phyloP scores from a whole-genome alignment of 2,797 vertebrate species.

The Sternarchorhynchus goeldii region DNA sequence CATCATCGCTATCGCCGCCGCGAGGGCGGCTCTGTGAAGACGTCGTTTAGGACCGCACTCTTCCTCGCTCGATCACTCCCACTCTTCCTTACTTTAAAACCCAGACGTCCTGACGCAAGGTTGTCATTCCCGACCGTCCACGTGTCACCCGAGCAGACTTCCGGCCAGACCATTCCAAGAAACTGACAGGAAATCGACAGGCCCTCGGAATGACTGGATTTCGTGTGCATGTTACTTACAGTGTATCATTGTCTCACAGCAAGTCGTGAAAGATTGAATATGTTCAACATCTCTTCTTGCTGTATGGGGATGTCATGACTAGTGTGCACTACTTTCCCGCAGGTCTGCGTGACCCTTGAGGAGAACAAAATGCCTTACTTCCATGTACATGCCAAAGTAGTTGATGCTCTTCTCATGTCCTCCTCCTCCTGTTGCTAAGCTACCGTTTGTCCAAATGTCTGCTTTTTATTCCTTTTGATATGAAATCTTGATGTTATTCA shows the following conservation, averaged over 20 bases:
- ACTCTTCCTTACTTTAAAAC: conserved; percentile 36
- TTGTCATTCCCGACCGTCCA: conserved; percentile 40
- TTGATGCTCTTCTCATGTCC: conserved; percentile 67
- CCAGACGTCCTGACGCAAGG: conserved; percentile 32
- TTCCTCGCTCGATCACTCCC: conserved; percentile 36
- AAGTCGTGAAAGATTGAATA: conserved; percentile 32
- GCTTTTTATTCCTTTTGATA: conserved; percentile 58
- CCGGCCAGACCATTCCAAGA: conserved; percentile 25
- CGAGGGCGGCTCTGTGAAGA: conserved; percentile 75
- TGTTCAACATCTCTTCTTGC: conserved; percentile 29
- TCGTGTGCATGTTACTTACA: conserved; percentile 49
- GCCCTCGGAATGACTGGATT: conserved; percentile 21
- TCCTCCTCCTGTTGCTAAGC: conserved; percentile 57
- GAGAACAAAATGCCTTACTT: conserved; percentile 83
- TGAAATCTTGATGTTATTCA: conserved; percentile 55
- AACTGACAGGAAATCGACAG: conserved; percentile 25
- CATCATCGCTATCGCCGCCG: conserved; percentile 71
- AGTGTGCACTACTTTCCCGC: conserved; percentile 65
- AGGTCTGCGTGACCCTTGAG: conserved; percentile 62
- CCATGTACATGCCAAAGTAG: conserved; percentile 84
- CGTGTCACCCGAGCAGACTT: conserved; percentile 33
- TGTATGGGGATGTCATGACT: conserved; percentile 59
- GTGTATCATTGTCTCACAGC: conserved; percentile 46
- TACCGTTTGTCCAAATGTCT: conserved; percentile 63
- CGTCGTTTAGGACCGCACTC: conserved; percentile 37